These are phyloP conservation scores for Rhea pennata DNA, from an alignment of 2,113 vertebrate species.

Conservation along the genomic window DNA sequence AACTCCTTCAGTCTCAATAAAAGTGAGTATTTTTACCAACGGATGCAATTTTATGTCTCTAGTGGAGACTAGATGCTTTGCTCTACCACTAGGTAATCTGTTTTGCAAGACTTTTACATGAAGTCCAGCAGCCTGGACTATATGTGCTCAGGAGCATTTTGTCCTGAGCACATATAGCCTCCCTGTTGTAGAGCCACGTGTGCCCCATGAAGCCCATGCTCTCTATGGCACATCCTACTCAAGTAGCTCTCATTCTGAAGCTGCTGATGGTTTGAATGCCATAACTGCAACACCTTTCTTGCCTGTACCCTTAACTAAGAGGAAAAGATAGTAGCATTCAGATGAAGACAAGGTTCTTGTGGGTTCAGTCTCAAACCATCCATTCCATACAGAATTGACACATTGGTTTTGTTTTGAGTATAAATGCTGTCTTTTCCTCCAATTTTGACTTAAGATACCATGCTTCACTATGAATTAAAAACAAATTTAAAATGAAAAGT, in stretches of 20 bases:
- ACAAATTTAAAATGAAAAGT: background rate
- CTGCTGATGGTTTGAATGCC: background rate
- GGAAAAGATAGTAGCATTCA: background rate
- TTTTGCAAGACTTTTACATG: background rate
- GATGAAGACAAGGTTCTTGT: background rate
- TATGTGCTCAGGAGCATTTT: no score
- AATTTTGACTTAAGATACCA: background rate
- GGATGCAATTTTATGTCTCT: background rate
- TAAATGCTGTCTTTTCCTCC: background rate
- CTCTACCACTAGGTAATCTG: background rate
- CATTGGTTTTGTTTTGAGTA: background rate
- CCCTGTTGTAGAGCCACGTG: fast-evolving
- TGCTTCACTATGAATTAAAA: background rate
- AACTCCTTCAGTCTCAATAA: background rate
- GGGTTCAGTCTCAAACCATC: background rate
- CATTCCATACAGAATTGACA: background rate
- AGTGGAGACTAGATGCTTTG: background rate
- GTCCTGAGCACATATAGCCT: background rate
- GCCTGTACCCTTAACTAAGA: background rate
- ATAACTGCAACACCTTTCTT: background rate
- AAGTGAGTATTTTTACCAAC: background rate
- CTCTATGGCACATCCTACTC: background rate
- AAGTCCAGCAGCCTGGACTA: background rate
- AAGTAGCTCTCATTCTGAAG: background rate
- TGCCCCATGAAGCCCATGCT: fast-evolving